Evolutionary conservation across 2,113 vertebrate species (phyloP).

Genomic region (Semnornis frantzii): DNA sequence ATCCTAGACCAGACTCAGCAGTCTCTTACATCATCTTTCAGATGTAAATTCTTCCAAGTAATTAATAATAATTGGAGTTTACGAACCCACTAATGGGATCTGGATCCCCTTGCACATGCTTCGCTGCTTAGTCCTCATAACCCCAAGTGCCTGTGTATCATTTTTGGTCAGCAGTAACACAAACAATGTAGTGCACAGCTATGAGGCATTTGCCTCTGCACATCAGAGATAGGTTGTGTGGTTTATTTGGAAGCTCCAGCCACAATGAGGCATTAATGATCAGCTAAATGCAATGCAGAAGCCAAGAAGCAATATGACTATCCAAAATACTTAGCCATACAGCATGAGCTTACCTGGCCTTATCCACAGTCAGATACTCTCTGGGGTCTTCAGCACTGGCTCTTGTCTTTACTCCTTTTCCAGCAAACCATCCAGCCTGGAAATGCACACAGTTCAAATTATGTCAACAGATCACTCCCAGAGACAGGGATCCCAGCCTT

Average conservation of each 20-base stretch:
- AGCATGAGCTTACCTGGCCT: conserved; percentile 59
- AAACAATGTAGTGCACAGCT: background rate
- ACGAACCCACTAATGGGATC: background rate
- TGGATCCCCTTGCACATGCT: background rate
- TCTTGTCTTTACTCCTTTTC: conserved; percentile 63
- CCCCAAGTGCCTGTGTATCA: background rate
- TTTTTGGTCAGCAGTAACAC: background rate
- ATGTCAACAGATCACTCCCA: background rate
- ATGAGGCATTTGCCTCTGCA: background rate
- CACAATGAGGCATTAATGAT: conserved; percentile 40
- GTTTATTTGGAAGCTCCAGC: background rate
- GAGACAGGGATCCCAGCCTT: background rate
- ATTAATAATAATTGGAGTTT: background rate
- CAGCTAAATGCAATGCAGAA: background rate
- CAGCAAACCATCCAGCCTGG: conserved; percentile 68
- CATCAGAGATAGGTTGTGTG: background rate
- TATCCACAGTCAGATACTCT: conserved; percentile 49
- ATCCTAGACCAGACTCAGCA: background rate
- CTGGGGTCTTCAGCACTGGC: conserved; percentile 63
- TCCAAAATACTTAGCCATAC: background rate
- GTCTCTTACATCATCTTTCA: background rate
- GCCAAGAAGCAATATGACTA: background rate
- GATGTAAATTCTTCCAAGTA: background rate
- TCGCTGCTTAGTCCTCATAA: background rate
- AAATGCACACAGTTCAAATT: background rate